Evolutionary conservation across 2,888 invertebrate genomes (phyloP).

Genomic region (Lasioglossum vierecki): DNA sequence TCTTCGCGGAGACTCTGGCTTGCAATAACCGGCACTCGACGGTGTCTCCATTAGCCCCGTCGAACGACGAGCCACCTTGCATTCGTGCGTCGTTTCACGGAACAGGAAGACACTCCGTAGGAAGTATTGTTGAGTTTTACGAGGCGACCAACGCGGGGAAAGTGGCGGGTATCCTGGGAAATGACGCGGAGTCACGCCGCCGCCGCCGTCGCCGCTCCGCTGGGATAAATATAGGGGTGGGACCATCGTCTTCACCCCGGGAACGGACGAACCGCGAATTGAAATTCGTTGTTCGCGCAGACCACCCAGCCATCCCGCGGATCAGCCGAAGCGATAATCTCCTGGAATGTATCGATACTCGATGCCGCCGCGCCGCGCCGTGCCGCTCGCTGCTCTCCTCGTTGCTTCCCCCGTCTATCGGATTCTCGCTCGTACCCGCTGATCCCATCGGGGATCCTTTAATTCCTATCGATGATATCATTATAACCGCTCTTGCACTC

Average conservation of each 20-base stretch:
- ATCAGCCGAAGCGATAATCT: constrained; percentile 24
- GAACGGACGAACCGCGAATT: constrained; percentile 15
- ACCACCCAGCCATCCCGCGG: constrained; percentile 5
- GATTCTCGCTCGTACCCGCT: constrained; percentile 9
- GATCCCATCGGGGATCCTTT: background rate
- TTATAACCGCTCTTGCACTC: background rate
- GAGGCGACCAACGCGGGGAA: constrained; percentile 18
- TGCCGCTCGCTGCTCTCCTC: background rate
- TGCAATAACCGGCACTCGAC: constrained; percentile 58
- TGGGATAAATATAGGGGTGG: constrained; percentile 29
- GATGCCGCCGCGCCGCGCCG: background rate
- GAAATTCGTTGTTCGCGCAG: constrained; percentile 41
- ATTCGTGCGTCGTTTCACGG: constrained; percentile 19
- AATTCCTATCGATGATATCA: background rate
- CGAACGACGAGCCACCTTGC: constrained; percentile 33
- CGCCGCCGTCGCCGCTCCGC: background rate
- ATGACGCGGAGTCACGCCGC: constrained; percentile 29
- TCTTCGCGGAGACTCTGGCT: constrained; percentile 38
- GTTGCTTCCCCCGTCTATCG: constrained; percentile 32
- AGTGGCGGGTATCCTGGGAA: constrained; percentile 28
- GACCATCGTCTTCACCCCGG: background rate
- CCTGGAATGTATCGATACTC: constrained; percentile 18
- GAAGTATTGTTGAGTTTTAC: constrained; percentile 37
- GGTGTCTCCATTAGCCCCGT: constrained; percentile 60
- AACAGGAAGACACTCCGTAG: constrained; percentile 24